A percentile compares a stretch with the other conserved stretches of the same genome.
Evolutionary conservation across 2,797 vertebrate species (phyloP).

Genomic region (Columba guinea): DNA sequence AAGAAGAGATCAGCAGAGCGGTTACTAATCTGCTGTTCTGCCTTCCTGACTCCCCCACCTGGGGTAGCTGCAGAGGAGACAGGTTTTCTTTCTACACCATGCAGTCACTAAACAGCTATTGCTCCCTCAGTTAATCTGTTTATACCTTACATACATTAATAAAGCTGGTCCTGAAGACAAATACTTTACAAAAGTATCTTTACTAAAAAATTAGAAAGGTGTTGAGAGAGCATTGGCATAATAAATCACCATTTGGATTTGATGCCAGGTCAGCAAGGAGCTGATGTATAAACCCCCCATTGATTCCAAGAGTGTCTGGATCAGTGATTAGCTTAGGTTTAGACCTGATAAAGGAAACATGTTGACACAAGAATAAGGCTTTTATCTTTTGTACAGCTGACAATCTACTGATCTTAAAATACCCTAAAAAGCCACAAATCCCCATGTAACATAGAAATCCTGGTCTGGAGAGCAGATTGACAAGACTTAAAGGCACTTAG

Average conservation of each 20-base stretch:
- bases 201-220: neutral
- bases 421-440: neutral
- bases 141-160: neutral
- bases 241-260: neutral
- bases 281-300: neutral
- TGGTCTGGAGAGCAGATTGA: neutral
- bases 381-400: neutral
- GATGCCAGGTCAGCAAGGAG: neutral
- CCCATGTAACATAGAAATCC: neutral
- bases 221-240: neutral
- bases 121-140: neutral
- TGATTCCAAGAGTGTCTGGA: neutral
- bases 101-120: neutral
- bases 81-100: neutral
- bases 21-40: conserved; percentile 6
- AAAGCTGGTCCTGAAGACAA: neutral
- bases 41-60: neutral
- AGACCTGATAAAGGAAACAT: neutral
- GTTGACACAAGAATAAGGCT: neutral
- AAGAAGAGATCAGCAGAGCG: neutral
- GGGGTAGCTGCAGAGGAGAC: neutral
- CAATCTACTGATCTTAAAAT: neutral
- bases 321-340: neutral
- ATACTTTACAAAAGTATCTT: neutral
- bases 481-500: neutral